These are phyloP conservation scores for Astyanax mexicanus DNA, from an alignment of 2,797 vertebrate genomes.

Conservation along the genomic window DNA sequence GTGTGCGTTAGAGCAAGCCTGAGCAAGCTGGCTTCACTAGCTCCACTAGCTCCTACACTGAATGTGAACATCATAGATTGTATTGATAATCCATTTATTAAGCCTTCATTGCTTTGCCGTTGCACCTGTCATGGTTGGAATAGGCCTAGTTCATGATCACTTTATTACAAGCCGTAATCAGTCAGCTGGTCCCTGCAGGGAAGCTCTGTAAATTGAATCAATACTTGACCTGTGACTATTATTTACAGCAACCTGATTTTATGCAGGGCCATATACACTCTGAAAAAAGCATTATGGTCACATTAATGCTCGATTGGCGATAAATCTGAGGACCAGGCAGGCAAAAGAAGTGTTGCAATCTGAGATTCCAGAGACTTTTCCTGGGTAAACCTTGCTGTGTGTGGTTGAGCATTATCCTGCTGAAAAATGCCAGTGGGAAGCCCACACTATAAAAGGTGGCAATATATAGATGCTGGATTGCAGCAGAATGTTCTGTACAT, in stretches of 20 bases:
- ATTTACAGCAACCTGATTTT: constrained; percentile 66
- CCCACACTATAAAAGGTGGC: too few species aligned
- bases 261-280: constrained; percentile 27
- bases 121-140: constrained; percentile 45
- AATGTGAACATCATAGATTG: constrained; percentile 35
- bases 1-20: not conserved
- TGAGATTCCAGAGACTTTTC: too few species aligned
- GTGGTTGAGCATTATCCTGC: too few species aligned
- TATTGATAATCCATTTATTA: constrained; percentile 59
- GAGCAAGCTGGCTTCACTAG: not conserved
- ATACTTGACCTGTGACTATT: constrained; percentile 73
- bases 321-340: too few species aligned
- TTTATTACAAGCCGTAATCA: constrained; percentile 78
- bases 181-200: constrained; percentile 73
- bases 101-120: constrained; percentile 46
- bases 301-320: too few species aligned
- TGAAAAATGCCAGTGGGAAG: too few species aligned
- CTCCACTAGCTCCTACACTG: constrained; percentile 18
- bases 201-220: constrained; percentile 71
- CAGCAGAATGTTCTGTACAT: too few species aligned
- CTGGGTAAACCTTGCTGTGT: too few species aligned
- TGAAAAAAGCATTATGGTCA: too few species aligned
- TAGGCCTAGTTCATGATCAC: constrained; percentile 73
- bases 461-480: too few species aligned
- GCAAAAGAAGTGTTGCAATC: too few species aligned